Conservation (phyloP, 1,140 invertebrate genomes). For the Globodera ellingtonae region DNA sequence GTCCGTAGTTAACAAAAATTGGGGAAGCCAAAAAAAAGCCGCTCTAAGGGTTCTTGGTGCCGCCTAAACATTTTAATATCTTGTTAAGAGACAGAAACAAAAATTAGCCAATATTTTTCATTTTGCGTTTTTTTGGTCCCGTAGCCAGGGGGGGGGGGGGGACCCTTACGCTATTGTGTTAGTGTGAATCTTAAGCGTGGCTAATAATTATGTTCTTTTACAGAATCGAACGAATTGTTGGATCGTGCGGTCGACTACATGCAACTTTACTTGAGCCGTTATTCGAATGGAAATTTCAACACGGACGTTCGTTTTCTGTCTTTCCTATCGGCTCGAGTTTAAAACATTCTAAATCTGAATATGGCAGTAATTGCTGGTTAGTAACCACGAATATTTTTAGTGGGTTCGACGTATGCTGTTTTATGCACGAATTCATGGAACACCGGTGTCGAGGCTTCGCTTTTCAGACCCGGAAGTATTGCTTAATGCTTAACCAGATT, state of each 20-base stretch:
- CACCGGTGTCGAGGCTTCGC: not conserved
- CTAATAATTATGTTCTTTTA: not conserved
- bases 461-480: not conserved
- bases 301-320: constrained; percentile 15
- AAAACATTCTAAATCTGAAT: not conserved
- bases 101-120: not conserved
- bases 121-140: not conserved
- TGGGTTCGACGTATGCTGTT: constrained; percentile 22
- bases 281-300: not conserved
- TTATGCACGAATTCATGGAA: constrained; percentile 4
- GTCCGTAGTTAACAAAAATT: too few relatives aligned
- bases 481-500: not conserved
- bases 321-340: not conserved
- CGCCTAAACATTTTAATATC: too few relatives aligned
- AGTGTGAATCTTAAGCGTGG: too few relatives aligned
- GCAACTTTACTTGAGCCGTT: constrained; percentile 19
- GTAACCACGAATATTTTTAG: not conserved
- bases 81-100: too few relatives aligned
- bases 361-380: too few relatives aligned
- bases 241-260: constrained; percentile 20
- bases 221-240: constrained; percentile 13
- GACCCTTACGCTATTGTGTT: too few relatives aligned
- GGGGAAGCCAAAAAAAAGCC: too few relatives aligned
- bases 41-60: too few relatives aligned
- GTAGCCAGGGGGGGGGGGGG: too few relatives aligned